Base-by-base conservation (phyloP, 2,797 vertebrate genomes). In the Momotus momota region DNA sequence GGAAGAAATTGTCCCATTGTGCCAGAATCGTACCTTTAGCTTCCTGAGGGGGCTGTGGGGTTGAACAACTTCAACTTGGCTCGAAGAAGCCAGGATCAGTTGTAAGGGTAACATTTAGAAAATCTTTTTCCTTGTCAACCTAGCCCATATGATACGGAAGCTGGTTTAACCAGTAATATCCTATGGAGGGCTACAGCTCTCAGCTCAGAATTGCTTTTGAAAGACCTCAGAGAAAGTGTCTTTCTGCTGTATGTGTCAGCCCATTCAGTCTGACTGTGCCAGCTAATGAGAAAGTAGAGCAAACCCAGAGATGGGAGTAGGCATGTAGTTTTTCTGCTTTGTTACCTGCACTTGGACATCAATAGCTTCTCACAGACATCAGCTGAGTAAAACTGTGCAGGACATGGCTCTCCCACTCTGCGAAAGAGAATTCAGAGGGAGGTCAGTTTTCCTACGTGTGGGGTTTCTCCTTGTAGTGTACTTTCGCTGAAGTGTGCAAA, bases 401-500 rank as follows among this genome's bases (percentile, higher is more conserved):
- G 41, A 74, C 7, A 0, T 35, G 69, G 57, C 61, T 61, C n/a
- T 89, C 29, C 58, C 23, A 35, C 22, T 69, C 65, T 29, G 46
- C 38, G 19, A 46, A 43, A 25, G 41, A 60, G 31, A 81, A 67
- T 86, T 31, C 18, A 20, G 80, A 64, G 86, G 66, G 57, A 90
- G 55, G 60, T 66, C 51, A 26, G 6, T 62, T 93, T 55, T 81
- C 66, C 66, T 43, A 3, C 10, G 1, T 31, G 15, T 1, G 45
- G 40, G 46, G 25, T 52, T 88, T 93, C 71, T 81, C 43, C 80
- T 86, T 67, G 22, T 58, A 77, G 67, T 2, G 0, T 58, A 18
- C n/a, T 66, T 94, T 57, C 12, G 48, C 81, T 92, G 60, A 80
- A 87, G 61, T 66, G 41, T 95, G 78, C 78, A 88, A 17, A 75